Conservation (phyloP, 2,797 vertebrate genomes). For the Hemitrygon akajei region DNA sequence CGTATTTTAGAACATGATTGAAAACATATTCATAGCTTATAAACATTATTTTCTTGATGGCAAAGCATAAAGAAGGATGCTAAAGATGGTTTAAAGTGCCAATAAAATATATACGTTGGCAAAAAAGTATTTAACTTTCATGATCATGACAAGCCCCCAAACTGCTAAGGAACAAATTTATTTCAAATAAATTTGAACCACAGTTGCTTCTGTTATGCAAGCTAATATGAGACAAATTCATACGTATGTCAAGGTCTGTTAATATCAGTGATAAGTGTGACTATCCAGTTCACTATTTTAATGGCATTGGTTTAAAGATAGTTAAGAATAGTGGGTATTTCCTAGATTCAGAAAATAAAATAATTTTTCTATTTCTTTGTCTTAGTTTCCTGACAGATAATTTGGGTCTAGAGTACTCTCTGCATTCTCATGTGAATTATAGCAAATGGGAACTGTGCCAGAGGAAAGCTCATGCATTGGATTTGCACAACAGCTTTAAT, state of each 20-base stretch:
- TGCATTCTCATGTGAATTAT: neutral
- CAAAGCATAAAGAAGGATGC: neutral
- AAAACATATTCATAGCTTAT: neutral
- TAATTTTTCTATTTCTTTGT: too few relatives aligned
- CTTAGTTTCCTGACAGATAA: neutral
- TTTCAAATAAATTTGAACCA: neutral
- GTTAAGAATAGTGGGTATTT: neutral
- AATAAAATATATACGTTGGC: neutral
- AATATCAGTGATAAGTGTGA: neutral
- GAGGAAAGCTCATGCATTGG: neutral
- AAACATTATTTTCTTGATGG: neutral
- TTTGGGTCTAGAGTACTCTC: neutral
- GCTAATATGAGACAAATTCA: neutral
- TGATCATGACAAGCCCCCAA: neutral
- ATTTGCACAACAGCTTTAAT: neutral
- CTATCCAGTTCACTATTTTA: neutral
- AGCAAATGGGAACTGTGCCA: neutral
- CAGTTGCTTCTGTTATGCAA: neutral
- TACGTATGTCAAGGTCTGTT: too few relatives aligned
- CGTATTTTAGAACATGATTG: neutral
- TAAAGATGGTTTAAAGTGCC: neutral
- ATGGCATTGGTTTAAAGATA: neutral
- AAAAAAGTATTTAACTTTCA: neutral
- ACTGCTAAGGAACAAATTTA: neutral
- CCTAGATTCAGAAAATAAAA: neutral